A percentile compares a stretch with the other conserved stretches of the same genome.
Conservation (phyloP, 1,140 invertebrate species). For the Tetramorium simillimum region DNA sequence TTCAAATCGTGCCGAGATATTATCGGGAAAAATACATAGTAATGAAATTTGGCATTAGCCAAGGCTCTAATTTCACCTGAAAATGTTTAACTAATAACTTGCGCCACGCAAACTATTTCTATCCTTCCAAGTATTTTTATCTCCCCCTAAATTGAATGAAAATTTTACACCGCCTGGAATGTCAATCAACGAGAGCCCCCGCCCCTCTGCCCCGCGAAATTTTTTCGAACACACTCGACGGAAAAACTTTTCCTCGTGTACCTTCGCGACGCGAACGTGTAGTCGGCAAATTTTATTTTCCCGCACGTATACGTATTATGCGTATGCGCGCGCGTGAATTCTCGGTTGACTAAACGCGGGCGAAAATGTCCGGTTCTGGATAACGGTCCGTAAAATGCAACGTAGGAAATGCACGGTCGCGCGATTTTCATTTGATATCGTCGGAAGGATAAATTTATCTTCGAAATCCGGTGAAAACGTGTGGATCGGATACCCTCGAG, state of each 20-base stretch:
- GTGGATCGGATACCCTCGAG: conserved; percentile 18
- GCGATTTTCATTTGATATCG: conserved; percentile 29
- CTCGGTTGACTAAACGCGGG: conserved; percentile 40
- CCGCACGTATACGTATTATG: too few relatives aligned
- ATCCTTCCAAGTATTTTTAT: neutral
- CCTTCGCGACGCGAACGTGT: neutral
- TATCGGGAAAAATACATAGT: neutral
- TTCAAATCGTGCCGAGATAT: neutral
- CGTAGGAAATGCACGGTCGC: conserved; percentile 10
- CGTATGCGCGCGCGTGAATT: neutral
- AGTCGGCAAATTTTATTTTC: conserved; percentile 21
- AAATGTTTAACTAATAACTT: neutral
- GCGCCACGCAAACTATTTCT: neutral
- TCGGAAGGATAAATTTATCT: conserved; percentile 38
- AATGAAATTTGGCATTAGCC: neutral
- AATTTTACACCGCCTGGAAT: neutral
- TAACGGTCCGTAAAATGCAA: conserved; percentile 48
- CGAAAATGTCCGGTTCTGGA: conserved; percentile 39
- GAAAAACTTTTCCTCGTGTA: neutral
- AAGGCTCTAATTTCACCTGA: neutral
- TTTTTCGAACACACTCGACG: neutral
- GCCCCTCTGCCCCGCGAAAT: conserved; percentile 7
- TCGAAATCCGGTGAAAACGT: conserved; percentile 33
- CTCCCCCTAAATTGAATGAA: neutral
- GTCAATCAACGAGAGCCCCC: conserved; percentile 18